Percentiles rank a stretch among this genome's conserved stretches.
Conservation (phyloP, 2,113 vertebrate genomes). For the Agapornis roseicollis region DNA sequence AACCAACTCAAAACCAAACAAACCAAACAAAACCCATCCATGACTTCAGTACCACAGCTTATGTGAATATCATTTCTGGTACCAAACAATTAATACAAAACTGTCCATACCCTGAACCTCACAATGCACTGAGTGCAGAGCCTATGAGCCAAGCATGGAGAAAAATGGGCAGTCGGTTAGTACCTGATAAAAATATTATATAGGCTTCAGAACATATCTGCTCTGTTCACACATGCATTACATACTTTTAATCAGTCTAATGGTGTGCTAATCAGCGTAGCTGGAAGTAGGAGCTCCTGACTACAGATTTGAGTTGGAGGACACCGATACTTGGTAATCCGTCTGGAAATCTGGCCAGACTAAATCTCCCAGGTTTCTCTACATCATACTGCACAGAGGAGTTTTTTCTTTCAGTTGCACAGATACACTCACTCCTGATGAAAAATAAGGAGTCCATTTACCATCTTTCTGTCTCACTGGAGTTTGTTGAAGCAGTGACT, state of each 20-base stretch:
- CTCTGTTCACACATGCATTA: background rate
- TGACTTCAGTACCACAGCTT: background rate
- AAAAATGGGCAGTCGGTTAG: background rate
- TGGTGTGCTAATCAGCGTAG: background rate
- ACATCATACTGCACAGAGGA: background rate
- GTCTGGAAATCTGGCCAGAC: background rate
- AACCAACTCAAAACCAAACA: fast-evolving
- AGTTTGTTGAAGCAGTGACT: background rate
- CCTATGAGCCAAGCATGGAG: background rate
- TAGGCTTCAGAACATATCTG: background rate
- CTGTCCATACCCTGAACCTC: background rate
- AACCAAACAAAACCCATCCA: background rate
- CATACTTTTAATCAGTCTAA: background rate
- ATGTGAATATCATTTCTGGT: background rate
- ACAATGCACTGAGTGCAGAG: background rate
- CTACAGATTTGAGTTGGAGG: background rate
- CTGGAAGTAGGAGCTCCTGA: background rate
- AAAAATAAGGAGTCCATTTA: background rate
- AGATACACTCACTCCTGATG: background rate
- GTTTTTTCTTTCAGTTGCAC: background rate
- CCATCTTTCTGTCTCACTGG: background rate
- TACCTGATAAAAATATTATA: background rate
- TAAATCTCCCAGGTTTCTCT: background rate
- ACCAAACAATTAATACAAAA: background rate
- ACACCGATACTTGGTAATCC: background rate